Conservation (phyloP, 2,888 invertebrate species). For the Synanthedon vespiformis region DNA sequence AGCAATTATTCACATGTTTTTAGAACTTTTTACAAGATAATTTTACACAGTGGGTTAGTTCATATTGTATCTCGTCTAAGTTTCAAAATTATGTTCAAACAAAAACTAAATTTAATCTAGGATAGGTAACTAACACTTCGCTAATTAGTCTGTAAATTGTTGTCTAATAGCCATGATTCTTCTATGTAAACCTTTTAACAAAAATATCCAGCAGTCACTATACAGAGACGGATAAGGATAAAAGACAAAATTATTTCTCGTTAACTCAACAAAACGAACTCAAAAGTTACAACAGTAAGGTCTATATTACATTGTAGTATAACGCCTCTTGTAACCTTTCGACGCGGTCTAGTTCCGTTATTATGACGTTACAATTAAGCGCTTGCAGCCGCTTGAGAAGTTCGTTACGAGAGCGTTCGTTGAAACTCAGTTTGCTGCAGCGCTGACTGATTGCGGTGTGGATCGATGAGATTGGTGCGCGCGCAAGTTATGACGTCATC, state of each 20-base stretch:
- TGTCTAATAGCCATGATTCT: too few species aligned
- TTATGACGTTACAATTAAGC: constrained; percentile 18
- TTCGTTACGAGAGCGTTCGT: constrained; percentile 12
- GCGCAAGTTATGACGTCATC: constrained; percentile 61
- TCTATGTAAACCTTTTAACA: constrained; percentile 6
- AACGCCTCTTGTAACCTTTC: constrained; percentile 24
- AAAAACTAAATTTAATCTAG: too few species aligned
- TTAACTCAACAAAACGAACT: constrained; percentile 9
- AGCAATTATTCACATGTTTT: too few species aligned
- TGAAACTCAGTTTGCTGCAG: constrained; percentile 28
- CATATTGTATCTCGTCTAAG: too few species aligned
- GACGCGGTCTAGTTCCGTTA: constrained; percentile 12
- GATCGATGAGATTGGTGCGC: constrained; percentile 49
- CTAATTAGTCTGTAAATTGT: too few species aligned
- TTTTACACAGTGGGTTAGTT: too few species aligned
- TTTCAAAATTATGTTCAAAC: too few species aligned
- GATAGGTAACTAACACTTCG: too few species aligned
- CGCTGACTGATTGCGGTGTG: constrained; percentile 31
- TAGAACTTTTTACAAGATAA: too few species aligned
- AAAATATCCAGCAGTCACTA: constrained; percentile 14
- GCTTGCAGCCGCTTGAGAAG: constrained; percentile 27
- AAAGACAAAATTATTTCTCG: neutral
- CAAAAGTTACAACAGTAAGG: constrained; percentile 9
- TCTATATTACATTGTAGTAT: constrained; percentile 13
- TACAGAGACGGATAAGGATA: constrained; percentile 11